These are phyloP conservation scores for Agrilus planipennis DNA, from an alignment of 1,140 invertebrate genomes.

Conservation along the genomic window DNA sequence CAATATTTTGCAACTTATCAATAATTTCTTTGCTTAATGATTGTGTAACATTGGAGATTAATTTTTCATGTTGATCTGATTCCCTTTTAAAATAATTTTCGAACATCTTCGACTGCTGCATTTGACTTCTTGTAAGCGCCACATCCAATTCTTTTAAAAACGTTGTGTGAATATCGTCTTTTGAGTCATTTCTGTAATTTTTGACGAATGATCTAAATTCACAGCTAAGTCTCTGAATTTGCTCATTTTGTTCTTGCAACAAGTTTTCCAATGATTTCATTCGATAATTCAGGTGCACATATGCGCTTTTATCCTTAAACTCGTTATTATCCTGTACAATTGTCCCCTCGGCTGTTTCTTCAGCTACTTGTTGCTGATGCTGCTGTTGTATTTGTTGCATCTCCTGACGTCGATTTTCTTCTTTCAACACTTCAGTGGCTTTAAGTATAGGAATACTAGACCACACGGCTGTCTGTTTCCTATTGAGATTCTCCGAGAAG, in stretches of 20 bases:
- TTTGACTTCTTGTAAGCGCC: slow-evolving; percentile 32
- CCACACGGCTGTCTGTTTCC: slow-evolving; percentile 24
- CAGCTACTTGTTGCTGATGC: no score
- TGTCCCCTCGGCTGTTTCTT: slow-evolving; percentile 13
- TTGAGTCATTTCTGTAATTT: slow-evolving; percentile 28
- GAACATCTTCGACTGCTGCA: slow-evolving; percentile 33
- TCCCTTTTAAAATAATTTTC: slow-evolving; percentile 30
- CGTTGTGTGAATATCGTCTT: slow-evolving; percentile 17
- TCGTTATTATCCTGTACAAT: slow-evolving; percentile 9
- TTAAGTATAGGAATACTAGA: slow-evolving; percentile 37
- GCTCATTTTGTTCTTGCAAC: slow-evolving; percentile 29
- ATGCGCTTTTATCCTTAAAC: slow-evolving; percentile 14
- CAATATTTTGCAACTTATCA: slow-evolving; percentile 34
- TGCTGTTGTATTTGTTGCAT: no score
- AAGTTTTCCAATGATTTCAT: slow-evolving; percentile 23
- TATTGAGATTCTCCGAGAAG: slow-evolving; percentile 12
- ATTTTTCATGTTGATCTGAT: slow-evolving; percentile 37
- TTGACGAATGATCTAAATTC: slow-evolving; percentile 28
- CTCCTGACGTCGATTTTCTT: slow-evolving; percentile 14
- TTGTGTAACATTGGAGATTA: slow-evolving; percentile 33
- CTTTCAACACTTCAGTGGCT: slow-evolving; percentile 32
- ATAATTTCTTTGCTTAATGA: slow-evolving; percentile 34
- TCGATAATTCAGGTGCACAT: slow-evolving; percentile 22
- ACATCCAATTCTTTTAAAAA: slow-evolving; percentile 26
- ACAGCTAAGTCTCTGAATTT: slow-evolving; percentile 32